A percentile compares a stretch with the other conserved stretches of the same genome.
Conservation (phyloP, 2,113 vertebrate genomes). For the Vulpes lagopus region DNA sequence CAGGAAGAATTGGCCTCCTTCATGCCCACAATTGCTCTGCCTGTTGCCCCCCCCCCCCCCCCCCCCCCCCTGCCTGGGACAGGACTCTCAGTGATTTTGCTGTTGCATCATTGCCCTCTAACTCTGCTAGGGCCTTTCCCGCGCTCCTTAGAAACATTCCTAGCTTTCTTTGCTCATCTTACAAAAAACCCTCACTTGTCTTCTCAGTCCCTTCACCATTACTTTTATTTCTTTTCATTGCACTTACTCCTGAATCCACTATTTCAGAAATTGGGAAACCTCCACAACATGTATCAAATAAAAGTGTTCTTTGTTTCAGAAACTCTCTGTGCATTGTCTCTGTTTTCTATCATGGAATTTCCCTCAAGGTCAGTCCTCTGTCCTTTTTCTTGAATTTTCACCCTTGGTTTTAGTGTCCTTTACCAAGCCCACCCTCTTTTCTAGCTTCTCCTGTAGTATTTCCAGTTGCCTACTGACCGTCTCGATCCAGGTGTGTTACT, state of each 20-base stretch:
- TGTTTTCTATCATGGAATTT: slow-evolving; percentile 15
- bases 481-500: background rate
- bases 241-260: slow-evolving; percentile 18
- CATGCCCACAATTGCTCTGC: background rate
- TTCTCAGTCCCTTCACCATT: background rate
- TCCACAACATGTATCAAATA: background rate
- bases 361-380: background rate
- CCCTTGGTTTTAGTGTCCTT: background rate
- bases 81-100: background rate
- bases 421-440: background rate
- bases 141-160: background rate
- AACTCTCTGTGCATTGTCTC: background rate
- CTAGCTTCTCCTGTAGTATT: slow-evolving; percentile 44
- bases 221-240: slow-evolving; percentile 40
- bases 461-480: background rate
- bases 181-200: slow-evolving; percentile 9
- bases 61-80: background rate
- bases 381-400: slow-evolving; percentile 2
- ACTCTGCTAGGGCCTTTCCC: background rate
- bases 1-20: background rate
- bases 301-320: slow-evolving; percentile 53
- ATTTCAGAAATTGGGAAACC: slow-evolving; percentile 37
- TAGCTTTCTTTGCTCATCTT: slow-evolving; percentile 41
- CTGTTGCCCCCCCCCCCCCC: background rate
- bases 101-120: slow-evolving; percentile 23